Evolutionary conservation across 2,113 vertebrate species (phyloP).

Genomic region (Neotoma lepida): DNA sequence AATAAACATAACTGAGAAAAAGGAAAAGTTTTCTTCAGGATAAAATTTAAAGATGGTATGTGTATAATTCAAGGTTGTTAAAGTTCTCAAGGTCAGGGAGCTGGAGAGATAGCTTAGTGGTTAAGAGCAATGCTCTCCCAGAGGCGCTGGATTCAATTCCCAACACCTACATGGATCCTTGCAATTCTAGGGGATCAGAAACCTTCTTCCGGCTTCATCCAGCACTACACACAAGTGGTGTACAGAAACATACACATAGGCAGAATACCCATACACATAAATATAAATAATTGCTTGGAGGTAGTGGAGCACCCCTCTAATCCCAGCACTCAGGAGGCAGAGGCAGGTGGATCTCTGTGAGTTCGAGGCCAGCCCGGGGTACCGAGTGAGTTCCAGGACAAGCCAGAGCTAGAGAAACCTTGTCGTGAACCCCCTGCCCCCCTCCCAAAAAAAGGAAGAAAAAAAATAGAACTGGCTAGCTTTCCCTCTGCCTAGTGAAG

Average conservation of each 20-base stretch:
- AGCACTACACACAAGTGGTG: not conserved
- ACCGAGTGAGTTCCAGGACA: too few relatives aligned
- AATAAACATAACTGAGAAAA: not conserved
- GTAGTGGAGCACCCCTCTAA: too few relatives aligned
- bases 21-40: not conserved
- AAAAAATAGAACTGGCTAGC: not conserved
- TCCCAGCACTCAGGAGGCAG: not conserved
- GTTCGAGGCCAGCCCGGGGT: not conserved
- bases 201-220: not conserved
- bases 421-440: too few relatives aligned
- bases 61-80: not conserved
- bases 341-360: not conserved
- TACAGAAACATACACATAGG: not conserved
- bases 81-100: not conserved
- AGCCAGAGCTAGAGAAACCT: too few relatives aligned
- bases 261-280: not conserved
- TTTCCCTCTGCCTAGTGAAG: not conserved
- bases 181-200: too few relatives aligned
- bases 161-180: not conserved
- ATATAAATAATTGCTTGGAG: not conserved
- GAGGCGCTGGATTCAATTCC: too few relatives aligned
- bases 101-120: too few relatives aligned
- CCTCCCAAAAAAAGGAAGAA: too few relatives aligned
- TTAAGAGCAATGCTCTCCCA: too few relatives aligned
- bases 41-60: not conserved